These are phyloP conservation scores for Enteromius paludinosus DNA, from an alignment of 2,797 vertebrate species.

Conservation along the genomic window DNA sequence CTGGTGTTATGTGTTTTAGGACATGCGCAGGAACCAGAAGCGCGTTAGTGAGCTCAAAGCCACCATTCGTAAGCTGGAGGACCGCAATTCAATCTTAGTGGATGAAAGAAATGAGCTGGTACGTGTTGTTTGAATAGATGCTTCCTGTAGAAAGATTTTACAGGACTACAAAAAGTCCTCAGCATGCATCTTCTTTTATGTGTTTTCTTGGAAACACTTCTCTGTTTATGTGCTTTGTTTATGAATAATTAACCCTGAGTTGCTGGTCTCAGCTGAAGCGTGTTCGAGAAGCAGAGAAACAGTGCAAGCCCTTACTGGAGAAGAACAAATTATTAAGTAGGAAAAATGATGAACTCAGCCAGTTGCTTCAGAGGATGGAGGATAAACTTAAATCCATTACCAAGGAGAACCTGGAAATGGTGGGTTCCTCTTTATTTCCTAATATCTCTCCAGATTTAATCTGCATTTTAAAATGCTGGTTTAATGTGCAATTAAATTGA, in stretches of 20 bases:
- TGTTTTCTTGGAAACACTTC: neutral
- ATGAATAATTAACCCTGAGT: neutral
- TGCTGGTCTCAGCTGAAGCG: conserved; percentile 86
- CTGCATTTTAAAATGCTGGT: neutral
- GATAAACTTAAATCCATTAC: conserved; percentile 90
- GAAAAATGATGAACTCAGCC: conserved; percentile 94
- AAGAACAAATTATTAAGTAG: conserved; percentile 95
- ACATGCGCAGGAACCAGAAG: conserved; percentile 94
- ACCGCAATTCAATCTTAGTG: conserved; percentile 91
- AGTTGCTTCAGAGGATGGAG: conserved; percentile 92
- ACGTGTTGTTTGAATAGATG: neutral
- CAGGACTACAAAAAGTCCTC: neutral
- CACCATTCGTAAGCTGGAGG: conserved; percentile 93
- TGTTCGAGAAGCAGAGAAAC: conserved; percentile 94
- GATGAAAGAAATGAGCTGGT: conserved; percentile 97
- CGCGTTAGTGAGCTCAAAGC: conserved; percentile 92
- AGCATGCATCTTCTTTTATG: neutral
- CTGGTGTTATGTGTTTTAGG: conserved; percentile 73
- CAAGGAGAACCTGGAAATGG: conserved; percentile 97
- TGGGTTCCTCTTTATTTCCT: conserved; percentile 63
- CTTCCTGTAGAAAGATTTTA: neutral
- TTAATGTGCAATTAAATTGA: neutral
- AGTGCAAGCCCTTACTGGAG: conserved; percentile 96
- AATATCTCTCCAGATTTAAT: neutral
- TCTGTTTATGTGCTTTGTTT: neutral